phyloP scores from a whole-genome alignment of 2,888 invertebrate species.

The Microctonus hyperodae region DNA sequence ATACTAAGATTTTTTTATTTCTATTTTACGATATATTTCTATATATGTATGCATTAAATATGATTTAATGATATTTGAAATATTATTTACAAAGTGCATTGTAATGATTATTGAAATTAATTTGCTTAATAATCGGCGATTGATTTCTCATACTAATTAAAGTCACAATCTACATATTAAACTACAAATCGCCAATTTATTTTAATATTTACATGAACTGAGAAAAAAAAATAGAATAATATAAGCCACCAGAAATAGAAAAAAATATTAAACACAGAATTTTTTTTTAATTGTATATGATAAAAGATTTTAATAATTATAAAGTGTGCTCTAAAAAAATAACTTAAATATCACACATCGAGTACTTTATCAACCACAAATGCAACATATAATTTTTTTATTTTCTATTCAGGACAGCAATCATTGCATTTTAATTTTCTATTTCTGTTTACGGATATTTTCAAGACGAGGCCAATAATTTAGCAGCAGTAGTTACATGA shows the following conservation, averaged over 20 bases:
- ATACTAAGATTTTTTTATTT: not conserved
- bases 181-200: not conserved
- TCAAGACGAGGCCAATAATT: constrained; percentile 84
- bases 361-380: constrained; percentile 34
- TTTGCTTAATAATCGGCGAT: not conserved
- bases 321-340: constrained; percentile 27
- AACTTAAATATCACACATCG: constrained; percentile 46
- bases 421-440: not conserved
- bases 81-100: constrained; percentile 26
- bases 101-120: constrained; percentile 13
- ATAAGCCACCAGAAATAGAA: not conserved
- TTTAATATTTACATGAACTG: not conserved
- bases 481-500: constrained; percentile 84
- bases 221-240: not conserved
- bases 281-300: not conserved
- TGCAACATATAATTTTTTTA: not conserved
- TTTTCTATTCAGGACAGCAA: not conserved
- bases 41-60: constrained; percentile 18
- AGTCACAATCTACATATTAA: not conserved
- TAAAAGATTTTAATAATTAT: constrained; percentile 17
- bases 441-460: not conserved
- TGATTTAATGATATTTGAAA: constrained; percentile 18
- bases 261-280: not conserved
- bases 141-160: not conserved
- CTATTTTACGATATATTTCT: not conserved